Conservation (phyloP, 1,140 invertebrate genomes). For the Dufourea novaeangliae region DNA sequence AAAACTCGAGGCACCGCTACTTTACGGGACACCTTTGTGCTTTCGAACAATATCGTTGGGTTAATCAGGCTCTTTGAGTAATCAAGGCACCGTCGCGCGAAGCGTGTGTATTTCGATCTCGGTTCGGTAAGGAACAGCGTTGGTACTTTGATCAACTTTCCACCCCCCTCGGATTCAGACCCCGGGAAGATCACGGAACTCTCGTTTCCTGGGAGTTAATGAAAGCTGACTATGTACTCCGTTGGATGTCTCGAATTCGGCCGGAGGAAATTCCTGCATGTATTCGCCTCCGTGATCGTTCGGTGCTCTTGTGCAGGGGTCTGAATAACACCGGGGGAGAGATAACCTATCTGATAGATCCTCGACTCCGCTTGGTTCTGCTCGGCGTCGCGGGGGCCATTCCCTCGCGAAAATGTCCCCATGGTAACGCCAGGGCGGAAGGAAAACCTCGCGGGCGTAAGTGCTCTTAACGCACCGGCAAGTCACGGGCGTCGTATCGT, state of each 20-base stretch:
- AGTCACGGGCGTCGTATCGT: constrained; percentile 20
- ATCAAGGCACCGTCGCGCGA: too few species aligned
- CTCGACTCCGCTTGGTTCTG: not conserved
- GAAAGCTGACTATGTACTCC: not conserved
- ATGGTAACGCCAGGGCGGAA: constrained; percentile 29
- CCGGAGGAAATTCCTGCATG: not conserved
- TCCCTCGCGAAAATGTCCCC: constrained; percentile 40
- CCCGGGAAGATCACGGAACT: too few species aligned
- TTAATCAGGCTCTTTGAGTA: too few species aligned
- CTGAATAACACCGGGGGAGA: constrained; percentile 12
- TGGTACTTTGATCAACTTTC: too few species aligned
- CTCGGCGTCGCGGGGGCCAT: constrained; percentile 8
- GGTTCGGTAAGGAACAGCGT: too few species aligned
- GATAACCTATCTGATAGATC: constrained; percentile 39
- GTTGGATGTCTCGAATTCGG: not conserved
- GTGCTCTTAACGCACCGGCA: constrained; percentile 23
- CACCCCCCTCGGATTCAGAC: too few species aligned
- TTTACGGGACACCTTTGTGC: too few species aligned
- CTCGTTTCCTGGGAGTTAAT: too few species aligned
- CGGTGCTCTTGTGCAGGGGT: not conserved
- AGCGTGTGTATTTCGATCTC: too few species aligned
- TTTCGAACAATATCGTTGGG: too few species aligned
- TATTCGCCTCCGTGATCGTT: not conserved
- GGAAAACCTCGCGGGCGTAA: constrained; percentile 22
- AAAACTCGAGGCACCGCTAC: too few species aligned